phyloP scores from a whole-genome alignment of 2,113 vertebrate species.

The Piprites chloris region DNA sequence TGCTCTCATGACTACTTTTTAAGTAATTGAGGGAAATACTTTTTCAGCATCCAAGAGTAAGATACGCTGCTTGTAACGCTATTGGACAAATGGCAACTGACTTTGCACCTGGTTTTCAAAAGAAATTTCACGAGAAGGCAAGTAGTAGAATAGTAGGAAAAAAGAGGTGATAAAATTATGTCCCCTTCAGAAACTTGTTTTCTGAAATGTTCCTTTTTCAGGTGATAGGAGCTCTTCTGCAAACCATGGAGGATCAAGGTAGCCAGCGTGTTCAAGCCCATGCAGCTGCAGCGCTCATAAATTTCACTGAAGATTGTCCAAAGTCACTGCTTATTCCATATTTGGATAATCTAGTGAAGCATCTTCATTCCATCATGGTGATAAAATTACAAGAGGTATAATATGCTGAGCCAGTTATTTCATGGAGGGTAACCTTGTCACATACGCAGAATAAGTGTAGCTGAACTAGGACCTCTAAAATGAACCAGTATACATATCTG shows the following conservation, averaged over 20 bases:
- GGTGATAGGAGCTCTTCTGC: constrained; percentile 93
- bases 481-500: background rate
- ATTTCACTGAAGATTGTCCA: constrained; percentile 98
- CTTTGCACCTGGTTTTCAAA: constrained; percentile 96
- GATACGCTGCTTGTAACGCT: constrained; percentile 95
- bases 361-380: constrained; percentile 95
- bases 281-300: constrained; percentile 94
- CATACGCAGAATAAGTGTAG: background rate
- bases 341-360: constrained; percentile 92
- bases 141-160: background rate
- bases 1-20: background rate
- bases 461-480: background rate
- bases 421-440: background rate
- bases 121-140: constrained; percentile 98
- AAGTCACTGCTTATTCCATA: constrained; percentile 92
- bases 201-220: constrained; percentile 38
- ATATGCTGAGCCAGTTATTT: background rate
- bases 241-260: constrained; percentile 96
- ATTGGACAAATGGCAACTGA: constrained; percentile 99
- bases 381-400: constrained; percentile 94
- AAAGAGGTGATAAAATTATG: background rate
- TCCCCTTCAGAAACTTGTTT: background rate
- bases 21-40: background rate
- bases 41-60: constrained; percentile 91
- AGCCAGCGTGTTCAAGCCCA: constrained; percentile 97